Evolutionary conservation across 2,888 invertebrate genomes (phyloP).

Genomic region (Tipula vernalis): DNA sequence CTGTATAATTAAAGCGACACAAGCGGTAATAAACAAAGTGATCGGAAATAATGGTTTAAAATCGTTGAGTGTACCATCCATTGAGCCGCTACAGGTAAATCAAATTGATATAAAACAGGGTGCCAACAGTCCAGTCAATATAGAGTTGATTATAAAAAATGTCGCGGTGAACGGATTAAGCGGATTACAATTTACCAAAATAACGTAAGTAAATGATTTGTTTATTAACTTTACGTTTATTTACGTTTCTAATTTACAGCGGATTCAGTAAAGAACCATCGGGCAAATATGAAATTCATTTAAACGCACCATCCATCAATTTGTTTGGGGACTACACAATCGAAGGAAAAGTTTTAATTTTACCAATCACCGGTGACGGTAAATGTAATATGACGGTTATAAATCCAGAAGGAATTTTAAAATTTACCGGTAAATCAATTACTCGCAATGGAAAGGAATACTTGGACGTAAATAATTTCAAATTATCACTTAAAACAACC

Average conservation of each 20-base stretch:
- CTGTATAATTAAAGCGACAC: constrained; percentile 11
- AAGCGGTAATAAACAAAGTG: constrained; percentile 8
- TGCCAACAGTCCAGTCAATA: constrained; percentile 14
- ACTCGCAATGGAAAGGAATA: constrained; percentile 6
- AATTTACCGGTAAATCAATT: background rate
- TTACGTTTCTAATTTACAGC: constrained; percentile 8
- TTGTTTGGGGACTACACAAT: constrained; percentile 15
- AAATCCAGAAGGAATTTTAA: background rate
- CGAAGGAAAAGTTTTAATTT: constrained; percentile 23
- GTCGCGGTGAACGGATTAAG: constrained; percentile 10
- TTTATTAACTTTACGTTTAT: no score
- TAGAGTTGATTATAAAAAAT: constrained; percentile 14
- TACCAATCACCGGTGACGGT: constrained; percentile 24
- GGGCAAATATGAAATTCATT: constrained; percentile 12
- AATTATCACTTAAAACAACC: background rate
- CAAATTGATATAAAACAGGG: constrained; percentile 15
- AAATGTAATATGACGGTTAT: background rate
- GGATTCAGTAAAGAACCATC: constrained; percentile 14
- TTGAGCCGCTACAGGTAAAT: constrained; percentile 15
- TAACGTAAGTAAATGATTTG: constrained; percentile 12
- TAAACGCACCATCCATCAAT: constrained; percentile 10
- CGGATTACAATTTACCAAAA: constrained; percentile 9
- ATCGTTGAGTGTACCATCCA: constrained; percentile 11
- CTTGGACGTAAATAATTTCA: background rate
- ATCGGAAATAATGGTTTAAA: background rate